A percentile compares a stretch with the other conserved stretches of the same genome.
These are phyloP conservation scores for Microhierax caerulescens DNA, from an alignment of 2,797 vertebrate genomes.

Conservation along the genomic window DNA sequence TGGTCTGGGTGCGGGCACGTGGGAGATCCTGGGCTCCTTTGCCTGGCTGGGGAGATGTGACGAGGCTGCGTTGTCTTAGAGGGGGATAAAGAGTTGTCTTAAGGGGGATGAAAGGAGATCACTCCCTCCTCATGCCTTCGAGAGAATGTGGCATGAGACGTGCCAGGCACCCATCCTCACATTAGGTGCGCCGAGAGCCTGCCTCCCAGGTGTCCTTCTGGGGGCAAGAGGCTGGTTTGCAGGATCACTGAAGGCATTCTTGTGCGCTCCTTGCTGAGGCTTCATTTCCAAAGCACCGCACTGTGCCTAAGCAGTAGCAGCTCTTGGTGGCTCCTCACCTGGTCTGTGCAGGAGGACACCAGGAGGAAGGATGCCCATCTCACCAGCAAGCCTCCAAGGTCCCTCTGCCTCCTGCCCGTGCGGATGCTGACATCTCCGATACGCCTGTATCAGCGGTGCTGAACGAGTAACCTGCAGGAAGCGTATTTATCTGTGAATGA, in stretches of 20 bases:
- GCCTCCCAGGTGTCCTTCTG: not conserved
- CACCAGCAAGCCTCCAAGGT: not conserved
- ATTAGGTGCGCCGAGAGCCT: rapidly evolving
- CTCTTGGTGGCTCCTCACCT: not conserved
- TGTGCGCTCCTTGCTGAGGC: rapidly evolving
- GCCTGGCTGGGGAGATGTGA: not conserved
- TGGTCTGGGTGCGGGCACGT: not conserved
- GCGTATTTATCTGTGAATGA: not conserved
- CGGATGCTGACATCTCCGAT: not conserved
- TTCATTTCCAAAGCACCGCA: not conserved
- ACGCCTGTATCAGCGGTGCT: rapidly evolving
- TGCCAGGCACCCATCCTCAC: not conserved
- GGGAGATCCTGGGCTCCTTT: not conserved
- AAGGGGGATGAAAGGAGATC: not conserved
- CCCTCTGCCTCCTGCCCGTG: not conserved
- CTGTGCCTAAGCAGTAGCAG: not conserved
- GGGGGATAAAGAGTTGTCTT: not conserved
- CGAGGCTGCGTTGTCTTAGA: not conserved
- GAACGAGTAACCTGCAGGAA: not conserved
- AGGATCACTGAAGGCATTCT: not conserved
- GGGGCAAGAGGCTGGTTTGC: not conserved
- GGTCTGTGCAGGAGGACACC: not conserved
- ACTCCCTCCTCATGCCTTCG: rapidly evolving
- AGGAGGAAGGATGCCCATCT: not conserved
- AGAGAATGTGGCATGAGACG: rapidly evolving